Percentiles rank a stretch among this genome's conserved stretches.
Conservation (phyloP, 2,113 vertebrate genomes). For the Gymnocephalus cernua region DNA sequence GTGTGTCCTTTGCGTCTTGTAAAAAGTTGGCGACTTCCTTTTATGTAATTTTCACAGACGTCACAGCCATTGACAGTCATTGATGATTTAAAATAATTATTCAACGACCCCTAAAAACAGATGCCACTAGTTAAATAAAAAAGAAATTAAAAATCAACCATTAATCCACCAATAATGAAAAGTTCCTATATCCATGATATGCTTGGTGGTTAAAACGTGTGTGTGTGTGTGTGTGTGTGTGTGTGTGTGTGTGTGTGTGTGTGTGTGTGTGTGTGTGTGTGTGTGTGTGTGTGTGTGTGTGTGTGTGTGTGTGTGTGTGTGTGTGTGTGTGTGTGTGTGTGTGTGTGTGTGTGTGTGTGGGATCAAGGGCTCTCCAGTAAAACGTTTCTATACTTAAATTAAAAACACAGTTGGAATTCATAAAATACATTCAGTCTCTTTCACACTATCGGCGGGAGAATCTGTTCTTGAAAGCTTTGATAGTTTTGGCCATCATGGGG, state of each 20-base stretch:
- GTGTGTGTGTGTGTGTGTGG: constrained; percentile 19
- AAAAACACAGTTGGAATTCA: constrained; percentile 67
- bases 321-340: constrained; percentile 25
- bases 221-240: too few species aligned
- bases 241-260: too few species aligned
- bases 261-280: constrained; percentile 10
- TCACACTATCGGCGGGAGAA: constrained; percentile 94
- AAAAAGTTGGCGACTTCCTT: not conserved
- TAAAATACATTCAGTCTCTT: constrained; percentile 71
- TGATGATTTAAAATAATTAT: constrained; percentile 53
- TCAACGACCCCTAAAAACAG: constrained; percentile 12
- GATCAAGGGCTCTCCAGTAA: constrained; percentile 44
- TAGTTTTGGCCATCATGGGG: constrained; percentile 99
- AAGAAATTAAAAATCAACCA: not conserved
- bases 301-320: constrained; percentile 12
- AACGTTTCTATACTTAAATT: constrained; percentile 60
- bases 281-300: constrained; percentile 9
- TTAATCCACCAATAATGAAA: constrained; percentile 37
- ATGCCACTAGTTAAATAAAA: constrained; percentile 28
- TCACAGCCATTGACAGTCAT: not conserved
- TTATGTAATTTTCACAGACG: not conserved
- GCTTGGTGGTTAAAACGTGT: not conserved
- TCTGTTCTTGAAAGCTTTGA: constrained; percentile 99
- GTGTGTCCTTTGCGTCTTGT: constrained; percentile 18
- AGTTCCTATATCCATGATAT: constrained; percentile 26